Evolutionary conservation across 2,888 invertebrate genomes (phyloP).

Genomic region (Heteromurus nitidus): DNA sequence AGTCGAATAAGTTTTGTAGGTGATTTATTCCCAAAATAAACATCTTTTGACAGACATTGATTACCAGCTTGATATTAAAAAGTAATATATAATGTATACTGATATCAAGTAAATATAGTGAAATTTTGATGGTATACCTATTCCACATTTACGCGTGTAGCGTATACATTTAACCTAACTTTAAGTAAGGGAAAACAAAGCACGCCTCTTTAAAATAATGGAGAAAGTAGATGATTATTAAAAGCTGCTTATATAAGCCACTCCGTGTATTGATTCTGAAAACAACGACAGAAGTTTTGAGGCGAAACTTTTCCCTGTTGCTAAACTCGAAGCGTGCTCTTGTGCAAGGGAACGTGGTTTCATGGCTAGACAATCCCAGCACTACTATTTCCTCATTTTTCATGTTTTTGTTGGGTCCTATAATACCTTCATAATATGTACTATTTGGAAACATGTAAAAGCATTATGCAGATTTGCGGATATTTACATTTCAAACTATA

Average conservation of each 20-base stretch:
- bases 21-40: too few relatives aligned
- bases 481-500: neutral
- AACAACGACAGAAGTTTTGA: too few relatives aligned
- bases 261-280: neutral
- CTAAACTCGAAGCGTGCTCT: neutral
- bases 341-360: neutral
- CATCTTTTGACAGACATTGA: too few relatives aligned
- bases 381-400: neutral
- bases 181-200: neutral
- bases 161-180: neutral
- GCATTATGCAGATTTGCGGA: neutral
- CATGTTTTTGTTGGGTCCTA: neutral
- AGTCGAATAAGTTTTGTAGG: too few relatives aligned
- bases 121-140: neutral
- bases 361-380: neutral
- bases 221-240: neutral
- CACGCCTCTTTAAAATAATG: neutral
- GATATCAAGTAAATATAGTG: too few relatives aligned
- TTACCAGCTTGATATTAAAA: too few relatives aligned
- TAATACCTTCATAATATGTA: neutral
- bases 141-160: neutral
- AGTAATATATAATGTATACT: too few relatives aligned
- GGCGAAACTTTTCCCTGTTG: neutral
- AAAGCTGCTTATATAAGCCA: neutral
- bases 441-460: too few relatives aligned